Conservation (phyloP, 2,113 vertebrate genomes). For the Ranitomeya variabilis region DNA sequence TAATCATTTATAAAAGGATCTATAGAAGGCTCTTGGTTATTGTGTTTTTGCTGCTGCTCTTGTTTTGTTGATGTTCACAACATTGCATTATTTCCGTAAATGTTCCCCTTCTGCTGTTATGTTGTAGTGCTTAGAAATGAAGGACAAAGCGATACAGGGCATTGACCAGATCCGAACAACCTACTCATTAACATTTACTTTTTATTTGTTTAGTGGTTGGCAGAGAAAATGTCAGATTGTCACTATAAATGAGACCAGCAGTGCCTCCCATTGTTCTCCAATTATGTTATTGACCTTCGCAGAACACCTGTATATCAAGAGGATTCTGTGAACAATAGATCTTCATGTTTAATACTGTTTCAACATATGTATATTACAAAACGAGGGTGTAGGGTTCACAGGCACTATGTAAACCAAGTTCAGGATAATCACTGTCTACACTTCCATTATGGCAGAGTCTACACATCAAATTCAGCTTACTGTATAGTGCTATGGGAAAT, state of each 20-base stretch:
- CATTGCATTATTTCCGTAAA: not conserved
- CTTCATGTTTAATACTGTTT: not conserved
- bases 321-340: not conserved
- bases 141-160: not conserved
- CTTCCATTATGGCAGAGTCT: not conserved
- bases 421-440: not conserved
- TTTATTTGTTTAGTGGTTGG: slow-evolving; percentile 3
- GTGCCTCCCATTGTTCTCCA: slow-evolving; percentile 18
- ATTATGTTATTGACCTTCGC: slow-evolving; percentile 26
- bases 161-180: not conserved
- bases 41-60: not conserved
- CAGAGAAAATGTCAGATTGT: not conserved
- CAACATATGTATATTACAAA: not conserved
- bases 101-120: not conserved
- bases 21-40: not conserved
- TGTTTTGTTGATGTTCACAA: not conserved
- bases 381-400: not conserved
- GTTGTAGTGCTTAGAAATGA: not conserved
- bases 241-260: not conserved
- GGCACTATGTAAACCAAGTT: not conserved
- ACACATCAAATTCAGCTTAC: not conserved
- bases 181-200: slow-evolving; percentile 1
- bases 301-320: slow-evolving; percentile 19
- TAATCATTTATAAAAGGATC: not conserved
- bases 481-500: not conserved